A percentile compares a stretch with the other conserved stretches of the same genome.
Evolutionary conservation across 2,113 vertebrate genomes (phyloP).

Genomic region (Eulemur macaco): DNA sequence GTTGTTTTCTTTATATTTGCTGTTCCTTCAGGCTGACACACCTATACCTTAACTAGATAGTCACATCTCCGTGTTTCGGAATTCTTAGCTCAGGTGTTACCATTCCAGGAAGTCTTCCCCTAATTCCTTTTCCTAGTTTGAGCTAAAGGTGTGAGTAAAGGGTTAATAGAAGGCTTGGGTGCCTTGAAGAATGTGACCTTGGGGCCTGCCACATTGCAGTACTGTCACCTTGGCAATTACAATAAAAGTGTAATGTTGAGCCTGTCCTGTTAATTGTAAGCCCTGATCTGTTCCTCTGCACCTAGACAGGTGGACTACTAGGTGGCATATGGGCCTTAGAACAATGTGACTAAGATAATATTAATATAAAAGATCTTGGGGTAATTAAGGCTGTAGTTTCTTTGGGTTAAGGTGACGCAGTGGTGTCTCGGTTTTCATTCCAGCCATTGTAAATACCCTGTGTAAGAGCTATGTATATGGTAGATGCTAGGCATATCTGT

Average conservation of each 20-base stretch:
- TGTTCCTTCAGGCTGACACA: neutral
- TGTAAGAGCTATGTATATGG: neutral
- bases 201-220: neutral
- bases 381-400: neutral
- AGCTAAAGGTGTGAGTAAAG: neutral
- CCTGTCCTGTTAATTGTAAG: neutral
- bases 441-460: neutral
- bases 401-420: neutral
- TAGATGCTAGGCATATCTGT: neutral
- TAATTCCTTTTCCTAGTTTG: neutral
- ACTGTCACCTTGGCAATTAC: neutral
- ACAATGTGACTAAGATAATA: neutral
- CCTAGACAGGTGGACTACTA: neutral
- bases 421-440: neutral
- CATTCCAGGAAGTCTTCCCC: neutral
- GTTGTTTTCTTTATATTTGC: neutral
- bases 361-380: too few relatives aligned
- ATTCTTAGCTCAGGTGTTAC: neutral
- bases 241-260: neutral
- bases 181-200: neutral
- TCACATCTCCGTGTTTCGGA: neutral
- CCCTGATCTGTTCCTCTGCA: neutral
- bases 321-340: neutral
- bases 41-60: neutral
- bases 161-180: neutral